phyloP scores from a whole-genome alignment of 2,888 invertebrate species.

The Nasonovia ribisnigri region DNA sequence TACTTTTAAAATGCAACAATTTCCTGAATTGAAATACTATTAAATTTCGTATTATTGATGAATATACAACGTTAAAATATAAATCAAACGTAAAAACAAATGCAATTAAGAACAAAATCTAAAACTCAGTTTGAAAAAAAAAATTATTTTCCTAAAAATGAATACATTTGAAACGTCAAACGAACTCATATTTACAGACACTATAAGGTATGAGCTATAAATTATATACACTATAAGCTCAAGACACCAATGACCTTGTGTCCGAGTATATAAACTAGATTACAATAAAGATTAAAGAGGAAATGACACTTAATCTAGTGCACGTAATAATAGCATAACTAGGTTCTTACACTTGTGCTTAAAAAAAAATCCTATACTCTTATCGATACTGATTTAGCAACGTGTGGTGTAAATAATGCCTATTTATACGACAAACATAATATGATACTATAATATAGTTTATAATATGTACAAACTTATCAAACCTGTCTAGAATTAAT shows the following conservation, averaged over 20 bases:
- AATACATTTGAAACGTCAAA: not conserved
- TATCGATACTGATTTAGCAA: constrained; percentile 10
- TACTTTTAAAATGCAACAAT: not conserved
- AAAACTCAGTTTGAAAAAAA: not conserved
- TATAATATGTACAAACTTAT: not conserved
- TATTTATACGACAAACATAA: not conserved
- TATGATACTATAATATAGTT: not conserved
- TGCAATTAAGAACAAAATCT: not conserved
- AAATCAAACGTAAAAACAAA: not conserved
- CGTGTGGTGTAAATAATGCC: not conserved
- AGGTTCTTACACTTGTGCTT: not conserved
- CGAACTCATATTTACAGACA: not conserved
- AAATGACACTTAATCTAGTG: constrained; percentile 49
- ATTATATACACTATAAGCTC: not conserved
- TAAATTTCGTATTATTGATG: not conserved
- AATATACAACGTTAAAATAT: not conserved
- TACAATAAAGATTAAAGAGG: constrained; percentile 55
- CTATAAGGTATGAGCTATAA: not conserved
- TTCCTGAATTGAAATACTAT: not conserved
- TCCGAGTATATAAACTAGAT: constrained; percentile 39
- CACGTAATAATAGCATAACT: constrained; percentile 23
- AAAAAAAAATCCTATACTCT: not conserved
- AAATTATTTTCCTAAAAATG: not conserved
- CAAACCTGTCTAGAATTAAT: not conserved
- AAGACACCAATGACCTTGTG: constrained; percentile 37